A percentile compares a stretch with the other conserved stretches of the same genome.
Conservation (phyloP, 2,797 vertebrate species). For the Silurus aristotelis region DNA sequence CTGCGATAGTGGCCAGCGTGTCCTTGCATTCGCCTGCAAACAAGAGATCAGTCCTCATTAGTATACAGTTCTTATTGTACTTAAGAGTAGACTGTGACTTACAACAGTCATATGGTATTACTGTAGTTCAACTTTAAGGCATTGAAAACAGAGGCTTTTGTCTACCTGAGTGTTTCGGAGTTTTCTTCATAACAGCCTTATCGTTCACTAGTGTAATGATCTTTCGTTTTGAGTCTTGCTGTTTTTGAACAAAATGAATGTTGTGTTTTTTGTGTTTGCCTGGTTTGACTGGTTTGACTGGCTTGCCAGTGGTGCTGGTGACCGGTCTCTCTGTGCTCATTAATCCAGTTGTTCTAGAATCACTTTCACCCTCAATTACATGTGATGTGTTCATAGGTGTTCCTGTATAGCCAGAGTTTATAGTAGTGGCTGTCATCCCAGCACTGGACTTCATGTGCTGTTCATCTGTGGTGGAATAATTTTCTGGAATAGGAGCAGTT, state of each 20-base stretch:
- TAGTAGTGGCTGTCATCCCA: conserved; percentile 26
- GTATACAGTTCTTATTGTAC: background rate
- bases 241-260: conserved; percentile 70
- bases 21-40: conserved; percentile 89
- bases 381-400: background rate
- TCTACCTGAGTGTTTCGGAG: conserved; percentile 63
- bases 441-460: conserved; percentile 3
- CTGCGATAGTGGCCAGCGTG: conserved; percentile 91
- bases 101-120: background rate
- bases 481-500: background rate
- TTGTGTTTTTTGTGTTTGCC: conserved; percentile 63
- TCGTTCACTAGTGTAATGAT: conserved; percentile 18
- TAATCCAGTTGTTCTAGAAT: conserved; percentile 3
- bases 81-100: background rate
- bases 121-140: background rate
- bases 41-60: background rate
- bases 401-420: background rate
- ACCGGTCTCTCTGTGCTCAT: conserved; percentile 11
- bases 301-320: conserved; percentile 39
- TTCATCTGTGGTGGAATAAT: background rate
- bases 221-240: conserved; percentile 47
- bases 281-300: conserved; percentile 50
- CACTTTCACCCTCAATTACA: background rate
- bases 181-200: conserved; percentile 51
- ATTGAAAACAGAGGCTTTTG: background rate